phyloP scores from a whole-genome alignment of 2,113 vertebrate species.

The Hyla sarda region DNA sequence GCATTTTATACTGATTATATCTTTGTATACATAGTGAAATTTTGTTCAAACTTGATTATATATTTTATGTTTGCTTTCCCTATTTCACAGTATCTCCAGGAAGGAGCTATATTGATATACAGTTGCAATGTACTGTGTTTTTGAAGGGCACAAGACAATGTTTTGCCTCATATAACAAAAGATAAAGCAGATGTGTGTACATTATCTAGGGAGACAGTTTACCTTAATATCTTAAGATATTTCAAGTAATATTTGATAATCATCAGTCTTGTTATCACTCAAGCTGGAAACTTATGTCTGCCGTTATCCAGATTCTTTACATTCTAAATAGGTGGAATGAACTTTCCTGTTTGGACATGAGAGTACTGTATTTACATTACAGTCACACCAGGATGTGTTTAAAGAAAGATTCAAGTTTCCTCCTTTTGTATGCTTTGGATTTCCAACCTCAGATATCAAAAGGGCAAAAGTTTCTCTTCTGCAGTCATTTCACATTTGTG shows the following conservation, averaged over 20 bases:
- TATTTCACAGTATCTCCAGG: background rate
- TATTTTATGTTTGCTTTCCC: no score
- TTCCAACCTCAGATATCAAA: constrained; percentile 35
- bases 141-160: background rate
- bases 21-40: no score
- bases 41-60: no score
- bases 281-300: constrained; percentile 21
- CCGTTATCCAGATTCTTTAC: constrained; percentile 48
- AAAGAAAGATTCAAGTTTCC: constrained; percentile 53
- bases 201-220: background rate
- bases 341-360: constrained; percentile 57
- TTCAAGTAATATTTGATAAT: background rate
- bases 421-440: constrained; percentile 49
- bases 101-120: background rate
- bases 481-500: background rate
- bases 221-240: background rate
- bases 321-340: constrained; percentile 46
- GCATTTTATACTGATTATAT: no score
- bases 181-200: background rate
- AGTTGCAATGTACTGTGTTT: background rate
- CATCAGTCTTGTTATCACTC: constrained; percentile 25
- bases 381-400: constrained; percentile 57
- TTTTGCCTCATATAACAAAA: background rate
- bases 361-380: constrained; percentile 55
- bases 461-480: constrained; percentile 43